Conservation (phyloP, 2,797 vertebrate species). For the Clarias fuscus region DNA sequence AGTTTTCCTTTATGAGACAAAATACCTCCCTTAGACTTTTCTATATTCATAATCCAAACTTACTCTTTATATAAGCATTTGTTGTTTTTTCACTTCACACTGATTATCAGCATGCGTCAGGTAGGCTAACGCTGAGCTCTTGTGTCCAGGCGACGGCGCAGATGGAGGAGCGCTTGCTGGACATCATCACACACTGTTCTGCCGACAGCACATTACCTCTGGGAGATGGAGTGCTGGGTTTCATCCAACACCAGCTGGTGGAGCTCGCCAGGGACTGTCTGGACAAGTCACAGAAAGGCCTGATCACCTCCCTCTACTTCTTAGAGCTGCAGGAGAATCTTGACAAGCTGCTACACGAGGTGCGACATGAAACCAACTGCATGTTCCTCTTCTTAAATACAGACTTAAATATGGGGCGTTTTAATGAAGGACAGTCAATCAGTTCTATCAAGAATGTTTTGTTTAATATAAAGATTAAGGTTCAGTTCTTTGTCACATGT, state of each 20-base stretch:
- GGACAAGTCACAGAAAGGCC: constrained; percentile 89
- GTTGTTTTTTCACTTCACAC: background rate
- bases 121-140: constrained; percentile 11
- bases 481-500: too few species aligned
- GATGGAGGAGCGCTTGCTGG: constrained; percentile 94
- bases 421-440: background rate
- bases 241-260: constrained; percentile 97
- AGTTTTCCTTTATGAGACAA: background rate
- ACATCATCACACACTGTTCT: constrained; percentile 83
- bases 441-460: background rate
- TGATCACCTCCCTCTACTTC: constrained; percentile 96
- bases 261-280: constrained; percentile 95
- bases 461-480: too few species aligned
- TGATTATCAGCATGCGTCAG: background rate
- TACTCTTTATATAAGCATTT: background rate
- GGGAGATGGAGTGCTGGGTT: constrained; percentile 93
- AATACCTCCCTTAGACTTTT: too few species aligned
- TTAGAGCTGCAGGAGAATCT: constrained; percentile 96
- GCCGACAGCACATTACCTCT: constrained; percentile 84
- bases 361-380: constrained; percentile 59
- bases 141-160: constrained; percentile 88
- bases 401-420: background rate
- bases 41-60: background rate
- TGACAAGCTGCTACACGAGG: constrained; percentile 92
- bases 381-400: background rate